These are phyloP conservation scores for Cyanoliseus patagonus DNA, from an alignment of 2,113 vertebrate species.

Conservation along the genomic window DNA sequence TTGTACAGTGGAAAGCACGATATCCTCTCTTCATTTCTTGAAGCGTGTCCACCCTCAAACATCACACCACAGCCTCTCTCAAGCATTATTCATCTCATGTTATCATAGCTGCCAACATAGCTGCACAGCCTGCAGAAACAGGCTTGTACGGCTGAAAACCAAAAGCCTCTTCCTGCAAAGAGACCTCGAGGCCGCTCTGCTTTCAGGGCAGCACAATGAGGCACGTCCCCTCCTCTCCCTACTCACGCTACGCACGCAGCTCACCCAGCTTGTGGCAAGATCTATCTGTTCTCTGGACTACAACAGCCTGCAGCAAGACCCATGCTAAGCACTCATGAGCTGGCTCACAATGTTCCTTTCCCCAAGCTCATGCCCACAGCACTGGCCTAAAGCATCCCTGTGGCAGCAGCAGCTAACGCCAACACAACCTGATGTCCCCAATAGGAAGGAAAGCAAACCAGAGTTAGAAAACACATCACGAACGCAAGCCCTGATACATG, in stretches of 20 bases:
- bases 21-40: conserved; percentile 13
- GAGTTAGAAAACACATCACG: not conserved
- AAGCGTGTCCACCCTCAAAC: conserved; percentile 56
- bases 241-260: not conserved
- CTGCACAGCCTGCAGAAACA: conserved; percentile 18
- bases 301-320: not conserved
- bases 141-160: not conserved
- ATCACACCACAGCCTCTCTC: conserved; percentile 49
- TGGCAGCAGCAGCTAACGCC: not conserved
- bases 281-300: not conserved
- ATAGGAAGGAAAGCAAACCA: not conserved
- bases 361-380: not conserved
- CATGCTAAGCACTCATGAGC: not conserved
- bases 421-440: not conserved
- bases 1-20: not conserved
- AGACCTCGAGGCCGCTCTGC: not conserved
- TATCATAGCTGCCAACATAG: conserved; percentile 53
- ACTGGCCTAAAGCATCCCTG: not conserved
- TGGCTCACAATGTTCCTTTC: not conserved
- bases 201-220: not conserved
- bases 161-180: not conserved
- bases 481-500: not conserved
- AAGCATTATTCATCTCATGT: conserved; percentile 31
- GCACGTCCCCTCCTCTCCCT: not conserved
- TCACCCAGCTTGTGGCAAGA: not conserved